Evolutionary conservation across 2,797 vertebrate species (phyloP).

Genomic region (Balearica regulorum): DNA sequence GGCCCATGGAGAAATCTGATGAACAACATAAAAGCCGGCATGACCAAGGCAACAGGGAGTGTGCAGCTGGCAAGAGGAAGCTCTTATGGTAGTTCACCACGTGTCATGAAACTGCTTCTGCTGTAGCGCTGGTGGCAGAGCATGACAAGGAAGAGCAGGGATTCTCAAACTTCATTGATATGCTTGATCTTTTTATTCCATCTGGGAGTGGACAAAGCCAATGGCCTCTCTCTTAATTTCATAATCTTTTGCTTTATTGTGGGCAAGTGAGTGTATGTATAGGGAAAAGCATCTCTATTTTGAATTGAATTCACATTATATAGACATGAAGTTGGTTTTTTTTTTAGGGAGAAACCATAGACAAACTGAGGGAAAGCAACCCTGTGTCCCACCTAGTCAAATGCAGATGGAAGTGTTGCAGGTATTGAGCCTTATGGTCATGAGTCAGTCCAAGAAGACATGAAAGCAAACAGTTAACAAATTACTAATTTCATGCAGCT

Average conservation of each 20-base stretch:
- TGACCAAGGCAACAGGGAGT: not conserved
- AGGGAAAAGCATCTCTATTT: not conserved
- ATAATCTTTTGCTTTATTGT: not conserved
- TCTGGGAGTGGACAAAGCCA: not conserved
- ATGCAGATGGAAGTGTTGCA: not conserved
- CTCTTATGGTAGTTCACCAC: not conserved
- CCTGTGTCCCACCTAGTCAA: not conserved
- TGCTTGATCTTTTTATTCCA: not conserved
- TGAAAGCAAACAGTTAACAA: not conserved
- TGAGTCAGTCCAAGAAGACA: not conserved
- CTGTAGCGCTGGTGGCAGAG: not conserved
- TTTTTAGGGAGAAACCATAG: not conserved
- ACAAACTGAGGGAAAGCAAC: not conserved
- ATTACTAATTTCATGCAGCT: not conserved
- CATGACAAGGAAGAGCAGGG: not conserved
- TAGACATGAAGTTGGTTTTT: not conserved
- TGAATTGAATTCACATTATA: not conserved
- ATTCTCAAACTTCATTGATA: not conserved
- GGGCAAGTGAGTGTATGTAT: fast-evolving
- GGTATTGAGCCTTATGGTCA: not conserved
- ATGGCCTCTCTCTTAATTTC: not conserved
- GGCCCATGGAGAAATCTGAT: not conserved
- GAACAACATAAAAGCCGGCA: not conserved
- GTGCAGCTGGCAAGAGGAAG: not conserved
- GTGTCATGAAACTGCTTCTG: not conserved